A percentile compares a stretch with the other conserved stretches of the same genome.
These are phyloP conservation scores for Acanthacorydalis orientalis DNA, from an alignment of 2,888 invertebrate species.

Conservation along the genomic window DNA sequence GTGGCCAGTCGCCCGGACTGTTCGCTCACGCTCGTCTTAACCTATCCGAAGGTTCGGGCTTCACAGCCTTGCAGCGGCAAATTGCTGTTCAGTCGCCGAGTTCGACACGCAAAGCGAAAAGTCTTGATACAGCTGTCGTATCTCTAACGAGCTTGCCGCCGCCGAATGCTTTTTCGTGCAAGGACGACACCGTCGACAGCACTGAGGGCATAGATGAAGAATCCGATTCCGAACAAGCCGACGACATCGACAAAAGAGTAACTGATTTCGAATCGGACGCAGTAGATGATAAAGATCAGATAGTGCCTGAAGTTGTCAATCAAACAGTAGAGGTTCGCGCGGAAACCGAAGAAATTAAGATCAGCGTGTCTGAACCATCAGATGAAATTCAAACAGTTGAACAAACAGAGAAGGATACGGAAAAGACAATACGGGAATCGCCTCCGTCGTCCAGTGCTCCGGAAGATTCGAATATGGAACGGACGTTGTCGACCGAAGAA, in stretches of 20 bases:
- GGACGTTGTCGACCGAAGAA: not conserved
- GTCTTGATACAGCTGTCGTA: slow-evolving; percentile 70
- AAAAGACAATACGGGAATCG: slow-evolving; percentile 9
- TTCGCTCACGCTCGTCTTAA: slow-evolving; percentile 68
- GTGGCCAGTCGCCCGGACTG: slow-evolving; percentile 59
- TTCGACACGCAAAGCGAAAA: slow-evolving; percentile 61
- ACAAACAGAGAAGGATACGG: slow-evolving; percentile 9
- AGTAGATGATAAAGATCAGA: slow-evolving; percentile 17
- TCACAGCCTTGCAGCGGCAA: slow-evolving; percentile 56
- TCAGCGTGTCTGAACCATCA: slow-evolving; percentile 13
- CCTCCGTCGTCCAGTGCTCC: slow-evolving; percentile 14
- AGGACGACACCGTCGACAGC: slow-evolving; percentile 72
- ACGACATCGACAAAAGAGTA: too few species aligned
- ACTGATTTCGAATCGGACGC: too few species aligned
- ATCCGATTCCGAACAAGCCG: slow-evolving; percentile 13
- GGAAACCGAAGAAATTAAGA: slow-evolving; percentile 8
- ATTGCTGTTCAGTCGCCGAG: slow-evolving; percentile 61
- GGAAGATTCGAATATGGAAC: slow-evolving; percentile 21
- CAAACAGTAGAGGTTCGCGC: slow-evolving; percentile 11
- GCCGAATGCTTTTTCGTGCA: slow-evolving; percentile 73
- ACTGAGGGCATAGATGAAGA: slow-evolving; percentile 41
- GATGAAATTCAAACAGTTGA: slow-evolving; percentile 7
- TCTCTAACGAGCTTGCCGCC: slow-evolving; percentile 63
- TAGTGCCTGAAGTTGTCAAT: slow-evolving; percentile 29
- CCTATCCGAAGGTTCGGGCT: slow-evolving; percentile 69